phyloP scores from a whole-genome alignment of 1,140 invertebrate species.

The Apis dorsata region DNA sequence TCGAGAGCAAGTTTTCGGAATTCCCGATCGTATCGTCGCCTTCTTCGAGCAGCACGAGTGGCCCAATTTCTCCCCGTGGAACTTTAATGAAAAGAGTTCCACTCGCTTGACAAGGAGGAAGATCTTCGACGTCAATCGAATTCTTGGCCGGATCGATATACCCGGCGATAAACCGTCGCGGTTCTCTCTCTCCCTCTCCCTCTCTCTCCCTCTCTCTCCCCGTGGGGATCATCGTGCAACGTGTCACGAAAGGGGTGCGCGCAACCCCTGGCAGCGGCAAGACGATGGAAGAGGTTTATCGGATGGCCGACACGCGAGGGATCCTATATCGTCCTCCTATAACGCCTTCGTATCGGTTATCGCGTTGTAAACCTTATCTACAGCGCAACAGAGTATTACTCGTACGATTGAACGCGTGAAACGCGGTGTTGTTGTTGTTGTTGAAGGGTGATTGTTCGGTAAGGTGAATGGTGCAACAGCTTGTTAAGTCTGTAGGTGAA shows the following conservation, averaged over 20 bases:
- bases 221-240: constrained; percentile 49
- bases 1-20: constrained; percentile 34
- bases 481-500: neutral
- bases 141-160: constrained; percentile 50
- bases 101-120: neutral
- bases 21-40: constrained; percentile 28
- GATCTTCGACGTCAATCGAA: constrained; percentile 12
- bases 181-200: too few species aligned
- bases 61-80: constrained; percentile 44
- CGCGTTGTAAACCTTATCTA: constrained; percentile 67
- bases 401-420: neutral
- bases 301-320: constrained; percentile 51
- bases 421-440: constrained; percentile 21
- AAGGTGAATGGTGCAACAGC: neutral
- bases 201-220: too few species aligned
- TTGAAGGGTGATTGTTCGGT: neutral
- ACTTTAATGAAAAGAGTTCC: constrained; percentile 59
- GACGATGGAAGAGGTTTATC: constrained; percentile 58
- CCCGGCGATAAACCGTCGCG: constrained; percentile 28
- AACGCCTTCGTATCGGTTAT: constrained; percentile 63
- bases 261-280: constrained; percentile 55
- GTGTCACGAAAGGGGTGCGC: constrained; percentile 23
- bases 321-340: constrained; percentile 43
- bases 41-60: neutral
- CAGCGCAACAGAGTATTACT: constrained; percentile 26